phyloP scores from a whole-genome alignment of 2,113 vertebrate genomes.

The Saccopteryx leptura region DNA sequence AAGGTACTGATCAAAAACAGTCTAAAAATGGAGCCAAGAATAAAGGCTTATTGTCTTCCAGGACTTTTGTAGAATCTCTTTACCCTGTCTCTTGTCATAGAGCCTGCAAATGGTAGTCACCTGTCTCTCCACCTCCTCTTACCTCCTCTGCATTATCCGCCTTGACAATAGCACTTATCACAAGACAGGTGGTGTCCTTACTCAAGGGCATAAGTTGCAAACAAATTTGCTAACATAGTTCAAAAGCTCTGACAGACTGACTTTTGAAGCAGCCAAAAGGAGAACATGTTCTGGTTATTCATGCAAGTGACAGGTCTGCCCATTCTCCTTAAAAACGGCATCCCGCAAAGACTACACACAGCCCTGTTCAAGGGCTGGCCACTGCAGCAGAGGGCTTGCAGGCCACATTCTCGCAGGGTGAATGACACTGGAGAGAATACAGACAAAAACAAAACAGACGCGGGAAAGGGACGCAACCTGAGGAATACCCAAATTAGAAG shows the following conservation, averaged over 20 bases:
- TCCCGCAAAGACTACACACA: fast-evolving
- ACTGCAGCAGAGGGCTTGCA: background rate
- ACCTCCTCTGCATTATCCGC: background rate
- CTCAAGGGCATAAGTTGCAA: constrained; percentile 56
- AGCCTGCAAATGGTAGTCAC: background rate
- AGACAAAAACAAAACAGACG: background rate
- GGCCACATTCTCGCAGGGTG: background rate
- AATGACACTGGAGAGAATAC: background rate
- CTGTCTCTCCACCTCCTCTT: background rate
- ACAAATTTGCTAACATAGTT: background rate
- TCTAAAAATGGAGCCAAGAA: constrained; percentile 34
- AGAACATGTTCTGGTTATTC: background rate
- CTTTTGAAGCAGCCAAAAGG: constrained; percentile 1
- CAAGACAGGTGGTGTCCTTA: constrained; percentile 35
- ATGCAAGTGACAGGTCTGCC: constrained; percentile 3
- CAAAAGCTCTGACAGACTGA: constrained; percentile 38
- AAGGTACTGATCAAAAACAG: background rate
- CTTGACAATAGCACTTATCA: constrained; percentile 18
- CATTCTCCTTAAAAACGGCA: background rate
- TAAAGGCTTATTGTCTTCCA: background rate
- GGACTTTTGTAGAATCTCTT: background rate
- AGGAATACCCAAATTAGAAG: background rate
- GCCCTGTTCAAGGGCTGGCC: background rate
- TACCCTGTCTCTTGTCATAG: background rate
- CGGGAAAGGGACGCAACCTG: background rate